Conservation (phyloP, 2,888 invertebrate species). For the Elmis aenea region DNA sequence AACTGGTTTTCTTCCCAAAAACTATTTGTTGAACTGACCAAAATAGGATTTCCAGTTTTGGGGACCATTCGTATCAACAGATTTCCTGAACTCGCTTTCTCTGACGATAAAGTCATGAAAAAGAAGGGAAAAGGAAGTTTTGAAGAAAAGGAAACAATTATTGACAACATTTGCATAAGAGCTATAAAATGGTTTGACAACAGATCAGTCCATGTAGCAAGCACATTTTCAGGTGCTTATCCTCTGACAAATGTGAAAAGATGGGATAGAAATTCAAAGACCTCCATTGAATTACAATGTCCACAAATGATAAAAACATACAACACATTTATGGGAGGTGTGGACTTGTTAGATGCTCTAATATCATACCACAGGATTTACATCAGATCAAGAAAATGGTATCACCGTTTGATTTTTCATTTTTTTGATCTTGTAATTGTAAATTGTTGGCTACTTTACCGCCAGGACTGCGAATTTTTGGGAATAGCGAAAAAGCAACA, state of each 20-base stretch:
- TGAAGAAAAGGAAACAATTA: background rate
- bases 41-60: background rate
- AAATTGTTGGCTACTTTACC: too few relatives aligned
- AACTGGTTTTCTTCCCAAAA: conserved; percentile 3
- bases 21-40: background rate
- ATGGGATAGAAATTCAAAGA: conserved; percentile 1
- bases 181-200: conserved; percentile 1
- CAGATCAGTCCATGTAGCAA: background rate
- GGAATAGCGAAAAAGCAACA: too few relatives aligned
- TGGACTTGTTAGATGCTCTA: background rate
- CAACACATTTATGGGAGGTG: background rate
- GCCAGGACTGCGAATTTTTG: too few relatives aligned
- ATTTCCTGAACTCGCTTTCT: conserved; percentile 2
- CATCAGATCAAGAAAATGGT: conserved; percentile 1
- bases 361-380: too few relatives aligned
- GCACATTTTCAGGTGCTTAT: background rate
- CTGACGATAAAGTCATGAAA: background rate
- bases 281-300: background rate
- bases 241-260: background rate
- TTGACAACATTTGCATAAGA: background rate
- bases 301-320: conserved; percentile 7
- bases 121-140: conserved; percentile 1
- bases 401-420: too few relatives aligned
- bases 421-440: too few relatives aligned
- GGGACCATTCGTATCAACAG: conserved; percentile 1